phyloP scores from a whole-genome alignment of 1,140 invertebrate genomes.

The Antheraea mylitta region DNA sequence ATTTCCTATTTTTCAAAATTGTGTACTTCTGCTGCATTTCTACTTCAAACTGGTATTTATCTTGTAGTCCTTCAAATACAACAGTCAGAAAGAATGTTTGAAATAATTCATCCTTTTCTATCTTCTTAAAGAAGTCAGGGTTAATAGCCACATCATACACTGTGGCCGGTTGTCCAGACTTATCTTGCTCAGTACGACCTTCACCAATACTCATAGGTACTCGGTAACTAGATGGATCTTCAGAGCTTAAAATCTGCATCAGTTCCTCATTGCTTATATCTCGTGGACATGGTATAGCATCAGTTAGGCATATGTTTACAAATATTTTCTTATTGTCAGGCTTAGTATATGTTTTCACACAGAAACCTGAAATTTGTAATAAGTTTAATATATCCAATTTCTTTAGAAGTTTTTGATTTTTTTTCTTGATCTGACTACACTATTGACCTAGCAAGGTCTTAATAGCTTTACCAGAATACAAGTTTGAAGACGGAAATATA shows the following conservation, averaged over 20 bases:
- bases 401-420: too few relatives aligned
- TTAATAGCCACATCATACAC: constrained; percentile 90
- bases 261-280: constrained; percentile 90
- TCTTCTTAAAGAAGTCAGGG: constrained; percentile 85
- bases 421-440: too few relatives aligned
- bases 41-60: constrained; percentile 86
- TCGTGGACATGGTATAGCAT: constrained; percentile 87
- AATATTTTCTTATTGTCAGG: constrained; percentile 87
- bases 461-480: too few relatives aligned
- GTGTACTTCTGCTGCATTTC: constrained; percentile 81
- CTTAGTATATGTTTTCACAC: constrained; percentile 88
- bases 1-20: constrained; percentile 81
- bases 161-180: constrained; percentile 83
- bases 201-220: constrained; percentile 94
- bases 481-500: too few relatives aligned
- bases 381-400: too few relatives aligned
- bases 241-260: constrained; percentile 84
- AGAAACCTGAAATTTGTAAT: constrained; percentile 83
- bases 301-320: constrained; percentile 88
- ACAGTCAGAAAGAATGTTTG: constrained; percentile 87
- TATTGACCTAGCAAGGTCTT: too few relatives aligned
- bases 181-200: constrained; percentile 88
- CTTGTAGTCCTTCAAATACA: constrained; percentile 83
- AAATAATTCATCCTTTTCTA: constrained; percentile 84
- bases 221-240: constrained; percentile 85